Conservation (phyloP, 2,113 vertebrate species). For the Amblyornis subalaris region DNA sequence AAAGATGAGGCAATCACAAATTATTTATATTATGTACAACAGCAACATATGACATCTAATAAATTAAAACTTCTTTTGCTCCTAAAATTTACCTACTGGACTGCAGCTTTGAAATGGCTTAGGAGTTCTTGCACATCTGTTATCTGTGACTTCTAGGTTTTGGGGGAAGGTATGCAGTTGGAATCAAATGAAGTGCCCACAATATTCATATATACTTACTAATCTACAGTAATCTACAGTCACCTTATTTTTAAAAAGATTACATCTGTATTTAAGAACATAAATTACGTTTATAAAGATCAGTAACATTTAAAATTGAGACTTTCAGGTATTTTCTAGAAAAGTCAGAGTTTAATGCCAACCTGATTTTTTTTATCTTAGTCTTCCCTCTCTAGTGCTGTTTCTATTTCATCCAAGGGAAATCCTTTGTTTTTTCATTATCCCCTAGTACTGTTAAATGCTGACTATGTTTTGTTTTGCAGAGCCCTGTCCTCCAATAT, state of each 20-base stretch:
- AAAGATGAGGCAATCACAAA: neutral
- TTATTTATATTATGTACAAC: neutral
- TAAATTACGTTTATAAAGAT: neutral
- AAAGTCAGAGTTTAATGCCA: neutral
- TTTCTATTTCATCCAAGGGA: neutral
- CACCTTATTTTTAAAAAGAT: neutral
- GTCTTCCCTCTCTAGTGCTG: neutral
- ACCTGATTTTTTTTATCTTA: neutral
- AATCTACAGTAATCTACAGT: neutral
- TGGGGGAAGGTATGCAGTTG: neutral
- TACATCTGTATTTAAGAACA: neutral
- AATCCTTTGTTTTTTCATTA: neutral
- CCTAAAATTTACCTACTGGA: neutral
- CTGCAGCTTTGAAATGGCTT: neutral
- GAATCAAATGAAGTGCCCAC: neutral
- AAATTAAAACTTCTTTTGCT: neutral
- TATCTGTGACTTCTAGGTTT: neutral
- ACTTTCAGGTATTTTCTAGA: neutral
- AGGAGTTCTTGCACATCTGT: neutral
- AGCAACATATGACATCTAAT: neutral
- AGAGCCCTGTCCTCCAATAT: slow-evolving; percentile 98
- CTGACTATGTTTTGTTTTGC: slow-evolving; percentile 50
- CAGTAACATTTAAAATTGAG: neutral
- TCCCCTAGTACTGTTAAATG: neutral
- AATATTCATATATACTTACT: neutral